Percentiles rank a stretch among this genome's conserved stretches.
Conservation (phyloP, 2,888 invertebrate species). For the Tetheella fluctuosa region DNA sequence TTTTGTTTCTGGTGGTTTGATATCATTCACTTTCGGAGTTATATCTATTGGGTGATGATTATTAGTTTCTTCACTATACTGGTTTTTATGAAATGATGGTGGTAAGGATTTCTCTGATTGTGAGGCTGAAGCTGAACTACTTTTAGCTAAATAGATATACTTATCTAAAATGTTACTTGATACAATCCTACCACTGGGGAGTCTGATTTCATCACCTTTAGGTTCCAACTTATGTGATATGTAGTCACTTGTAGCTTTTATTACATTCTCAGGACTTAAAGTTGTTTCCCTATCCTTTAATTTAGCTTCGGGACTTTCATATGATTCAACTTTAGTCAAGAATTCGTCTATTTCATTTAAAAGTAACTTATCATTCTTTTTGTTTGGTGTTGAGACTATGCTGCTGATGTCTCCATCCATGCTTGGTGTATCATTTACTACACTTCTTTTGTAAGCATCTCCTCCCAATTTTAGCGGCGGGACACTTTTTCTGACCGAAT, state of each 20-base stretch:
- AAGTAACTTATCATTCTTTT: slow-evolving; percentile 73
- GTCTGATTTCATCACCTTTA: slow-evolving; percentile 52
- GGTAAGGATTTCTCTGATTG: slow-evolving; percentile 43
- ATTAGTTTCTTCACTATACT: slow-evolving; percentile 32
- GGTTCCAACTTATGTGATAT: slow-evolving; percentile 63
- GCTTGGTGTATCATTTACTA: slow-evolving; percentile 59
- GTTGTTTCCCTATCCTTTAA: slow-evolving; percentile 46
- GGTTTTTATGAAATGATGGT: slow-evolving; percentile 31
- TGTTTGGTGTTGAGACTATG: slow-evolving; percentile 74
- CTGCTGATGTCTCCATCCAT: slow-evolving; percentile 81
- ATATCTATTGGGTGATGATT: slow-evolving; percentile 21
- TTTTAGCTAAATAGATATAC: slow-evolving; percentile 77
- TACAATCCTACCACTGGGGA: slow-evolving; percentile 68
- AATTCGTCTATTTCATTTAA: slow-evolving; percentile 80
- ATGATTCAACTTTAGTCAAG: slow-evolving; percentile 73
- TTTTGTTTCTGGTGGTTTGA: slow-evolving; percentile 38
- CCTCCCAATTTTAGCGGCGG: slow-evolving; percentile 52
- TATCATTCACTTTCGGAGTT: slow-evolving; percentile 36
- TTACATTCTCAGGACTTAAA: slow-evolving; percentile 64
- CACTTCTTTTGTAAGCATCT: slow-evolving; percentile 25
- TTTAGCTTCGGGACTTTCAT: slow-evolving; percentile 69
- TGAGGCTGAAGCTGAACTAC: slow-evolving; percentile 40
- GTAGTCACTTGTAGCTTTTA: slow-evolving; percentile 73
- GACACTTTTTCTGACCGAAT: slow-evolving; percentile 48
- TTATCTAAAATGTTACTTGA: slow-evolving; percentile 69